Percentiles rank a stretch among this genome's conserved stretches.
Evolutionary conservation across 2,888 invertebrate species (phyloP).

Genomic region (Ectropis crepuscularia): DNA sequence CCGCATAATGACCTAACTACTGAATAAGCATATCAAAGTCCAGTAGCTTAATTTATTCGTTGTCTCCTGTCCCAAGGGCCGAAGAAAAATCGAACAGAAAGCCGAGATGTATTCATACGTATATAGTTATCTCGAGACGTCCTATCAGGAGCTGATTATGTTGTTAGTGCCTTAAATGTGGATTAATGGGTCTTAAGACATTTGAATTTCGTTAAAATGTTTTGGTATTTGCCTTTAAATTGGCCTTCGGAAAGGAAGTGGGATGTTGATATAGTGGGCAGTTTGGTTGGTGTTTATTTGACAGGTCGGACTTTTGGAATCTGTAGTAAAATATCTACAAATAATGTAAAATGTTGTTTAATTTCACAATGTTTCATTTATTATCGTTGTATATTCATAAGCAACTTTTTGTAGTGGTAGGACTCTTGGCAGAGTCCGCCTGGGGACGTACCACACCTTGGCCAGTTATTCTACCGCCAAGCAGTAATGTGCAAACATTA

Average conservation of each 20-base stretch:
- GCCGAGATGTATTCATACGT: conserved; percentile 38
- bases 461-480: too few relatives aligned
- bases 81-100: conserved; percentile 54
- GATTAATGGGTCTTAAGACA: conserved; percentile 18
- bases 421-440: too few relatives aligned
- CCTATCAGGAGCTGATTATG: conserved; percentile 38
- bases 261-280: not conserved
- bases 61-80: conserved; percentile 65
- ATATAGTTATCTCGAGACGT: conserved; percentile 32
- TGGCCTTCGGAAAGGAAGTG: not conserved
- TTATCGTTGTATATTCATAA: too few relatives aligned
- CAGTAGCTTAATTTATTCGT: conserved; percentile 82
- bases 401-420: too few relatives aligned
- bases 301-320: too few relatives aligned
- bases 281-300: too few relatives aligned
- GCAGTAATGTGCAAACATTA: too few relatives aligned
- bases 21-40: conserved; percentile 67
- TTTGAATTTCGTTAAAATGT: not conserved
- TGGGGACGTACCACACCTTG: too few relatives aligned
- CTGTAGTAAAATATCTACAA: too few relatives aligned
- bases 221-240: not conserved
- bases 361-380: too few relatives aligned
- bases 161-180: conserved; percentile 39
- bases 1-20: conserved; percentile 50
- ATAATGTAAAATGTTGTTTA: too few relatives aligned